Conservation (phyloP, 2,113 vertebrate species). For the Otus sunia region DNA sequence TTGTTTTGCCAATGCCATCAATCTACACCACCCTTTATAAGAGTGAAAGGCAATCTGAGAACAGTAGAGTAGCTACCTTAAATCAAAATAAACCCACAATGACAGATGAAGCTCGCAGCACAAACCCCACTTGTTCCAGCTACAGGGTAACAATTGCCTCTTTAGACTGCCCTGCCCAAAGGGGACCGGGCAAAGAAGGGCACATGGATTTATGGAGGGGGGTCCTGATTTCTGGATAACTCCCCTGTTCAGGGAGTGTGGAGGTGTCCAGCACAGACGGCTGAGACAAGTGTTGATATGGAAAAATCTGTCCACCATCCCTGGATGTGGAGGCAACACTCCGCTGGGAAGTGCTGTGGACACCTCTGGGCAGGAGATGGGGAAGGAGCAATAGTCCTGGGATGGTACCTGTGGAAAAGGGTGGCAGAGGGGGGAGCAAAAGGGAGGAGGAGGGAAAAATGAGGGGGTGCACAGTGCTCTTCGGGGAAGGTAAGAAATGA, state of each 20-base stretch:
- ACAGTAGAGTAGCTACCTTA: neutral
- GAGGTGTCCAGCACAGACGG: neutral
- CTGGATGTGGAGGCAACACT: neutral
- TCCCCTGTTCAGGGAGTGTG: neutral
- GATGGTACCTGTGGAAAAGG: neutral
- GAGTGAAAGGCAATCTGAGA: neutral
- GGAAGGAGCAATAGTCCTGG: neutral
- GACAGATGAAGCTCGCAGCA: neutral
- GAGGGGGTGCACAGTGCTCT: neutral
- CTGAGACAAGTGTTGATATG: neutral
- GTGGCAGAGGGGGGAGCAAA: neutral
- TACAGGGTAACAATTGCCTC: neutral
- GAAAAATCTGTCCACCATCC: neutral
- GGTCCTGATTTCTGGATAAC: neutral
- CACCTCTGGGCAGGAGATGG: neutral
- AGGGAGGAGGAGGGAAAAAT: neutral
- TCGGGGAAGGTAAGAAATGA: neutral
- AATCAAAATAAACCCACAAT: constrained; percentile 10
- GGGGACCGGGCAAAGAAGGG: neutral
- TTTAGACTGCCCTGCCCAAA: neutral
- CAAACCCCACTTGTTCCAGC: constrained; percentile 31
- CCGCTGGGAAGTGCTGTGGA: neutral
- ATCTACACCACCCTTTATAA: neutral
- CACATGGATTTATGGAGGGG: neutral
- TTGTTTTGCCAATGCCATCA: neutral